phyloP scores from a whole-genome alignment of 1,140 invertebrate species.

The Heliconius eleuchia region DNA sequence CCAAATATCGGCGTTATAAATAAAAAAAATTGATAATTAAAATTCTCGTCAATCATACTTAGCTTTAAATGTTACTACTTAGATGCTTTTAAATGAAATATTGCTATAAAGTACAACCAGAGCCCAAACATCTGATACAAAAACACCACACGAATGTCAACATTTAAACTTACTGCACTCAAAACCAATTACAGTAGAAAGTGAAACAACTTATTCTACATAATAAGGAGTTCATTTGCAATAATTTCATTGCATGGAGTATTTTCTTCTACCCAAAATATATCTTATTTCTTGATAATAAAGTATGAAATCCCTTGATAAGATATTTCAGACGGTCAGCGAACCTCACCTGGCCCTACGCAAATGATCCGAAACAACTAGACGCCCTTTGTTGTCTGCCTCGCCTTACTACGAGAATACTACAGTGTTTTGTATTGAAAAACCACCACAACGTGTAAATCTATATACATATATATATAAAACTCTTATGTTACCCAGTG shows the following conservation, averaged over 20 bases:
- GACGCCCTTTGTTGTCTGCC: constrained; percentile 40
- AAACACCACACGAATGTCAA: not conserved
- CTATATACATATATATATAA: constrained; percentile 12
- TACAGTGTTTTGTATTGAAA: constrained; percentile 17
- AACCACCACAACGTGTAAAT: not conserved
- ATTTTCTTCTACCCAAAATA: not conserved
- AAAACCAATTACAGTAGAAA: constrained; percentile 8
- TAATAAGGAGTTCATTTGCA: constrained; percentile 15
- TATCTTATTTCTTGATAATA: not conserved
- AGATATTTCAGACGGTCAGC: constrained; percentile 32
- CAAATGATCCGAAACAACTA: constrained; percentile 39
- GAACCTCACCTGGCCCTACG: constrained; percentile 38
- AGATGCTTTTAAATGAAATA: too few relatives aligned
- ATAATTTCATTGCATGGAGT: constrained; percentile 3
- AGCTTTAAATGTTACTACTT: too few relatives aligned
- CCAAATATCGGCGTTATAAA: too few relatives aligned
- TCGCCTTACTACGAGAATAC: constrained; percentile 23
- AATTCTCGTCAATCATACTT: too few relatives aligned
- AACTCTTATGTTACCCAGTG: too few relatives aligned
- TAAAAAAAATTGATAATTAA: too few relatives aligned
- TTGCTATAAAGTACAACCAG: too few relatives aligned
- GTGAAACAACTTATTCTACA: constrained; percentile 9
- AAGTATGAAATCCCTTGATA: constrained; percentile 4
- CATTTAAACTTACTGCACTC: not conserved
- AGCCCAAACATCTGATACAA: not conserved